phyloP scores from a whole-genome alignment of 2,888 invertebrate species.

The Agelastica alni region DNA sequence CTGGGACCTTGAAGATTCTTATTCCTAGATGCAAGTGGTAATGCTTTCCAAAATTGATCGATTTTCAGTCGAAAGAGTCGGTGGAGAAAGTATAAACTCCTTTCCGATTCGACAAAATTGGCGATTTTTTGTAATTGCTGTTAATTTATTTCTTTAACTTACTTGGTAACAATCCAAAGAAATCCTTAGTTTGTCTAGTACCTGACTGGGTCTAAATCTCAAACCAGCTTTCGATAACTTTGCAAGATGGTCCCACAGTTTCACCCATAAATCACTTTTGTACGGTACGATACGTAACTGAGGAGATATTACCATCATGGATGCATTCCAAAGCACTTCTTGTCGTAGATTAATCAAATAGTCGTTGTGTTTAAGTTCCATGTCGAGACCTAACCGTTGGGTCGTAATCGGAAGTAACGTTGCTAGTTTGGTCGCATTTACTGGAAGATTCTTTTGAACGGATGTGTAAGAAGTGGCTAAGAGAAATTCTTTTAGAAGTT shows the following conservation, averaged over 20 bases:
- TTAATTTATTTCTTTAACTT: no score
- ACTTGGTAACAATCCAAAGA: constrained; percentile 84
- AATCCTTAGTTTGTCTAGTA: constrained; percentile 77
- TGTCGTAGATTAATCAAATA: constrained; percentile 68
- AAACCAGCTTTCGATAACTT: constrained; percentile 64
- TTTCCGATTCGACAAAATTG: no score
- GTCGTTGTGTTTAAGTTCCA: constrained; percentile 65
- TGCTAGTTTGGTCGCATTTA: constrained; percentile 71
- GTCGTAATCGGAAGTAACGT: constrained; percentile 74
- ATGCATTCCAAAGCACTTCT: constrained; percentile 79
- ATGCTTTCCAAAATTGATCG: no score
- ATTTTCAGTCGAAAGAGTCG: no score
- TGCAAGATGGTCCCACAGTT: constrained; percentile 74
- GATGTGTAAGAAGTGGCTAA: constrained; percentile 74
- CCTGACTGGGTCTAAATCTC: constrained; percentile 70
- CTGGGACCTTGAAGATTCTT: no score
- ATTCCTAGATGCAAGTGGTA: no score
- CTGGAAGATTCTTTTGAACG: constrained; percentile 71
- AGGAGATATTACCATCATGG: constrained; percentile 82
- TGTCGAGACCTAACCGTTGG: constrained; percentile 61
- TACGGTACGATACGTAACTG: constrained; percentile 84
- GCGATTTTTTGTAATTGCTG: no score
- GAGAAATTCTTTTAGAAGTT: constrained; percentile 79
- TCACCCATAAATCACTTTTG: constrained; percentile 81
- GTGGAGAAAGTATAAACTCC: no score